Evolutionary conservation across 2,113 vertebrate genomes (phyloP).

Genomic region (Aldabrachelys gigantea): DNA sequence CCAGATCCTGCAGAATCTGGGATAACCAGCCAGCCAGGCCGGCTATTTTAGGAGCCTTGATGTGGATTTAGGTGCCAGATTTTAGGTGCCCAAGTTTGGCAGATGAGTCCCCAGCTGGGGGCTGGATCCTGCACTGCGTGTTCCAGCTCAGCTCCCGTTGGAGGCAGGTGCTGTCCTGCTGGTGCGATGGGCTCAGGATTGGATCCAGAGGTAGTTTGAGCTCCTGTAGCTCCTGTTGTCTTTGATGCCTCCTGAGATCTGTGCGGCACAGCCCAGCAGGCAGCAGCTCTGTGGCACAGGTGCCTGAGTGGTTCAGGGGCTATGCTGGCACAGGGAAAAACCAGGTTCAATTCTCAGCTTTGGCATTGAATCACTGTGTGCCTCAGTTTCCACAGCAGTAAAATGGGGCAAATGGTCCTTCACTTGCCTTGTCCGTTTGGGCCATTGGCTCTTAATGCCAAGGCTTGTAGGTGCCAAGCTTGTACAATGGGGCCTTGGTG

Average conservation of each 20-base stretch:
- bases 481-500: not conserved
- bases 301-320: not conserved
- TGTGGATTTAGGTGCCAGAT: not conserved
- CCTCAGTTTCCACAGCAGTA: not conserved
- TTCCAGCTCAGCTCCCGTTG: too few species aligned
- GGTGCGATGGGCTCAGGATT: too few species aligned
- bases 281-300: too few species aligned
- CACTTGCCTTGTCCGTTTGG: not conserved
- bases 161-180: too few species aligned
- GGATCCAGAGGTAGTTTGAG: too few species aligned
- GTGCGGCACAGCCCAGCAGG: too few species aligned
- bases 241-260: too few species aligned
- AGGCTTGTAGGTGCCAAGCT: too few species aligned
- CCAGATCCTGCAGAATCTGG: not conserved
- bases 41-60: not conserved
- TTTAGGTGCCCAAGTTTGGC: not conserved
- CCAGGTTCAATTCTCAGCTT: not conserved
- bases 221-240: too few species aligned
- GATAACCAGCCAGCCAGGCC: too few species aligned
- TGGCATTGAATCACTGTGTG: not conserved
- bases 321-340: not conserved
- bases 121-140: not conserved
- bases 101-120: too few species aligned
- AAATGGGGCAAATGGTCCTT: not conserved
- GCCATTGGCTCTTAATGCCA: too few species aligned